Base-by-base conservation (phyloP, 2,888 invertebrate genomes). In the Drosophila dives region DNA sequence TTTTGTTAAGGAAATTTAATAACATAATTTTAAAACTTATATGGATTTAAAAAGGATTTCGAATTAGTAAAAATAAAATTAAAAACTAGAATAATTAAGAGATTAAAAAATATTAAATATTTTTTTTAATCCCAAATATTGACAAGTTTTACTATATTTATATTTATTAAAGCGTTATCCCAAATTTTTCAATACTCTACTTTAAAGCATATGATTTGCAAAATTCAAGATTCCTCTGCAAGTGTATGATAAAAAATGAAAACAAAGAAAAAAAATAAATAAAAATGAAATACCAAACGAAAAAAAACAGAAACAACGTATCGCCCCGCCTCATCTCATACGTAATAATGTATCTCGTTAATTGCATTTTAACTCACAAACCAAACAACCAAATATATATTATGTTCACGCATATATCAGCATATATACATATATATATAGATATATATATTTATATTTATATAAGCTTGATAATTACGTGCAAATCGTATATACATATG, bases 321-420 rank as follows among this genome's bases (percentile, higher is more conserved):
- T 89, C 89, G 89, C 83, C 83, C 87, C 87, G 89, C 89, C 89
- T 87, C 86, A 87, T 87, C 81, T 87, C 86, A 87, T 81, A 89
- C 81, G 87, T 89, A 87, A 85, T 86, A 86, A 89, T 89, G 81
- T 87, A 77, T 89, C 83, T 80, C 83, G 76, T 74, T 67, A 67
- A 42, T 76, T 77, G 86, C 86, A 87, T 87, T 86, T 83, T 87
- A 87, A 89, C 87, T 80, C 85, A 75, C 81, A 76, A 76, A 79
- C 75, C 34, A 68, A 82, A 49, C 61, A 73, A 74, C 34, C 66
- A 77, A 72, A 81, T 83, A 81, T 66, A 54, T 67, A 64, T 64
- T 50, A 66, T 75, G 70, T 82, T 74, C 72, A 84, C 76, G 70
- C 72, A 82, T 64, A 68, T 75, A 65, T 42, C 34, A 55, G 60